These are phyloP conservation scores for Lasioglossum leucozonium DNA, from an alignment of 2,888 invertebrate genomes.

Conservation along the genomic window DNA sequence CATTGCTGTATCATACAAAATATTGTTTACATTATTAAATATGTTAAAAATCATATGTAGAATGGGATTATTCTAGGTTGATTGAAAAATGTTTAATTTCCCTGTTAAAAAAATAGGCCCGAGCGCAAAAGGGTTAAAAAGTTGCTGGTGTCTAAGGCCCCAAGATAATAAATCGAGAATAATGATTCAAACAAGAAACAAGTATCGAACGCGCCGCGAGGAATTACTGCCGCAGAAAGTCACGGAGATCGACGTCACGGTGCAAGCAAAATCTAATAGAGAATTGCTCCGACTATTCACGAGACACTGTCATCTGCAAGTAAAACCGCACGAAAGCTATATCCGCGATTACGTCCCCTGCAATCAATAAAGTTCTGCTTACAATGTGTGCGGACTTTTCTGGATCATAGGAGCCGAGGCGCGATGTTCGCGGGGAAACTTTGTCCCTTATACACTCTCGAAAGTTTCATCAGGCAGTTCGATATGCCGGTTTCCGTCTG, in stretches of 20 bases:
- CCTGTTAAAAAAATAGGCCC: too few species aligned
- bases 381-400: conserved; percentile 3
- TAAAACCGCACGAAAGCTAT: neutral
- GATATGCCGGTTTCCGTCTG: conserved; percentile 58
- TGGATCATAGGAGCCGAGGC: conserved; percentile 9
- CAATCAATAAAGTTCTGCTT: neutral
- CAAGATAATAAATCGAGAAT: neutral
- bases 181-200: neutral
- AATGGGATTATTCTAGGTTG: too few species aligned
- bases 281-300: neutral
- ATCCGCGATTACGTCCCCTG: neutral
- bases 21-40: too few species aligned
- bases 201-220: neutral
- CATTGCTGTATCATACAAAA: too few species aligned
- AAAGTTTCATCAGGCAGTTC: conserved; percentile 59
- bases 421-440: conserved; percentile 33
- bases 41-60: too few species aligned
- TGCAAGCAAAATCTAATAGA: neutral
- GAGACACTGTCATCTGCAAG: neutral
- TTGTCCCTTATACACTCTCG: conserved; percentile 31
- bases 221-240: neutral
- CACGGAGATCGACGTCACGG: neutral
- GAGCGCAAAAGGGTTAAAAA: too few species aligned
- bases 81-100: too few species aligned
- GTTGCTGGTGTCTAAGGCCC: neutral